Base-by-base conservation (phyloP, 2,113 vertebrate genomes). In the Albula glossodonta region DNA sequence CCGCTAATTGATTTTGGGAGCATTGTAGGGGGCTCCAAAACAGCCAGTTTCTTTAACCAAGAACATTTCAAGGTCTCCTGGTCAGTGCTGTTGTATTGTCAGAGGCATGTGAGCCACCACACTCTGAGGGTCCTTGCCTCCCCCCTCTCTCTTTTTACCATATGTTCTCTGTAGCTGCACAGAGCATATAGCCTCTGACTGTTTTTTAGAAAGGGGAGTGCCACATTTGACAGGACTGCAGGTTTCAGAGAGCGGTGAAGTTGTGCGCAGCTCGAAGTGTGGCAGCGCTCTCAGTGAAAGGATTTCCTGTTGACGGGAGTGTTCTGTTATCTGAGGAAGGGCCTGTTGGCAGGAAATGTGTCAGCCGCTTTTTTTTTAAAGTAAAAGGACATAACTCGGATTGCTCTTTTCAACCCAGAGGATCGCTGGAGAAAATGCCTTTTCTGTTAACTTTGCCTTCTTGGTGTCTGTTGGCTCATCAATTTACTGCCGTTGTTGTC, bases 291-390 rank as follows among this genome's bases (percentile, higher is more conserved):
- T 63, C 78, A n/a, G 89, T 87, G 83, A 87, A 81, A 89, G 84
- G 79, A 85, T 88, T 90, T 90, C 90, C 91, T 91, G 90, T 91
- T 91, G 89, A 90, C 25, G 51, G 87, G 82, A 87, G 83, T 5
- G 50, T 90, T 91, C 92, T 87, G 86, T 95, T 97, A 96, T 96
- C 95, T 88, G 90, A 89, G 93, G 91, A 93, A 91, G 85, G 90
- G 92, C 89, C 93, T 70, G 51, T 83, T 41, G 89, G 92, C 95
- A 96, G 96, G 96, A 97, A 97, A 89, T 63, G 88, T 94, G 94
- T 95, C 93, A 56, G 93, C 92, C 93, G 85, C 92, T 96, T 96
- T 96, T 96, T 95, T 93, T 88, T 92, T 91, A 90, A 88, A 84
- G 89, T 48, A 89, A 92, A 81, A 95, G 94, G 94, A 96, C 95